Conservation (phyloP, 2,797 vertebrate species). For the Craterocephalus amniculus region DNA sequence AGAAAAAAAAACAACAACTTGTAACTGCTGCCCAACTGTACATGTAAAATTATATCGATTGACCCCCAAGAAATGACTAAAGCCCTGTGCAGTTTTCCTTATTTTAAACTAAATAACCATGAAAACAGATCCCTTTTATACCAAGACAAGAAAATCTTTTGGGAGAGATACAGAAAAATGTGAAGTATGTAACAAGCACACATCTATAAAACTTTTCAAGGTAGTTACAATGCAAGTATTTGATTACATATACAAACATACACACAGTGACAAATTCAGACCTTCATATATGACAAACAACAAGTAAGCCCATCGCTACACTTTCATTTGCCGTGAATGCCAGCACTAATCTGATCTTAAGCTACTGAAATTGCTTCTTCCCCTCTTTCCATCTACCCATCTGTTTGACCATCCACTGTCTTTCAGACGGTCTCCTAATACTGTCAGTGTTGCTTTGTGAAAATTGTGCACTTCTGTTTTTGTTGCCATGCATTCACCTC, state of each 20-base stretch:
- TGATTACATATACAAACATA: background rate
- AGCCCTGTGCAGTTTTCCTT: no score
- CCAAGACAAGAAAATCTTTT: no score
- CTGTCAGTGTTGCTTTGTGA: slow-evolving; percentile 20
- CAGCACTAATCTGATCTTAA: slow-evolving; percentile 66
- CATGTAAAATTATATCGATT: no score
- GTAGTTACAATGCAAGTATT: no score
- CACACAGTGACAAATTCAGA: background rate
- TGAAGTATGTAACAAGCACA: no score
- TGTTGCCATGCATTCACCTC: background rate
- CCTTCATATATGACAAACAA: slow-evolving; percentile 22
- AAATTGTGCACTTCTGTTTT: slow-evolving; percentile 11
- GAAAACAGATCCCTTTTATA: no score
- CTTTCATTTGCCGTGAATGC: slow-evolving; percentile 73
- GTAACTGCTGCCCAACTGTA: no score
- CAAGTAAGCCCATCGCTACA: slow-evolving; percentile 62
- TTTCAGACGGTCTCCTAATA: slow-evolving; percentile 1
- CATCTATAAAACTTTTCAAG: no score
- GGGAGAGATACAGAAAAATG: no score
- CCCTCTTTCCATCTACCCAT: slow-evolving; percentile 17
- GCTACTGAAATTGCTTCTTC: slow-evolving; percentile 68
- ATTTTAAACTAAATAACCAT: no score
- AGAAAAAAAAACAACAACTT: no score
- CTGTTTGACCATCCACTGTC: slow-evolving; percentile 16
- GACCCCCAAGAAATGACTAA: no score